phyloP scores from a whole-genome alignment of 1,140 invertebrate species.

The Trachymyrmex cornetzi region DNA sequence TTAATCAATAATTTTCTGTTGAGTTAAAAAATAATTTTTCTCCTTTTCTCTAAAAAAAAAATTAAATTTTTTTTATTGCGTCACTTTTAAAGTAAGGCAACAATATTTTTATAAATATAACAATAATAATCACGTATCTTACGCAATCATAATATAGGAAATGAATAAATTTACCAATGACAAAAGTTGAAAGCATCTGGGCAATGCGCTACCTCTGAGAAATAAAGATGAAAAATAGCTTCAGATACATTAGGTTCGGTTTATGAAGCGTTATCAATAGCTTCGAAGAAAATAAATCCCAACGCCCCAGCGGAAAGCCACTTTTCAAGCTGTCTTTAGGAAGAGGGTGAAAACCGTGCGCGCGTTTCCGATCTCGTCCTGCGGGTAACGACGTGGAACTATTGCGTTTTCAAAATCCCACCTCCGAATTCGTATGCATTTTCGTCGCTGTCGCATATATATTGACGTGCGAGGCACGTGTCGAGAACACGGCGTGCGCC shows the following conservation, averaged over 20 bases:
- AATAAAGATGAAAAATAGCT: constrained; percentile 66
- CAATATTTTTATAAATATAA: not conserved
- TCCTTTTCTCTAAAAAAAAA: too few species aligned
- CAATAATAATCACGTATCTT: not conserved
- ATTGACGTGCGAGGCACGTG: constrained; percentile 76
- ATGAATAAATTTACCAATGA: constrained; percentile 6
- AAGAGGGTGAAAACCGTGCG: constrained; percentile 25
- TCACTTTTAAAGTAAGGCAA: too few species aligned
- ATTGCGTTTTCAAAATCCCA: constrained; percentile 68
- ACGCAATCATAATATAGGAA: not conserved
- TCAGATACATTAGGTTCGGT: constrained; percentile 60
- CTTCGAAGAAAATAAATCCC: constrained; percentile 72
- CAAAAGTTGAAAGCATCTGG: not conserved
- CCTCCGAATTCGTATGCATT: constrained; percentile 67
- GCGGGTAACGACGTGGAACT: constrained; percentile 72
- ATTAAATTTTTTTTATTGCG: too few species aligned
- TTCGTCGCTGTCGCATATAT: constrained; percentile 60
- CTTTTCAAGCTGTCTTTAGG: constrained; percentile 48
- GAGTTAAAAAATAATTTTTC: too few species aligned
- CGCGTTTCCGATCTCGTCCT: constrained; percentile 22
- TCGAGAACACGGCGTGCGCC: constrained; percentile 63
- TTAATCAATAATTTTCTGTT: too few species aligned
- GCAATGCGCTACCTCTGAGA: not conserved
- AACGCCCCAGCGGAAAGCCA: constrained; percentile 26
- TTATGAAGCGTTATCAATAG: constrained; percentile 73